Evolutionary conservation across 2,888 invertebrate species (phyloP), one percentile per base, ranked within the genome.

Genomic region (Anarsia innoxiella): DNA sequence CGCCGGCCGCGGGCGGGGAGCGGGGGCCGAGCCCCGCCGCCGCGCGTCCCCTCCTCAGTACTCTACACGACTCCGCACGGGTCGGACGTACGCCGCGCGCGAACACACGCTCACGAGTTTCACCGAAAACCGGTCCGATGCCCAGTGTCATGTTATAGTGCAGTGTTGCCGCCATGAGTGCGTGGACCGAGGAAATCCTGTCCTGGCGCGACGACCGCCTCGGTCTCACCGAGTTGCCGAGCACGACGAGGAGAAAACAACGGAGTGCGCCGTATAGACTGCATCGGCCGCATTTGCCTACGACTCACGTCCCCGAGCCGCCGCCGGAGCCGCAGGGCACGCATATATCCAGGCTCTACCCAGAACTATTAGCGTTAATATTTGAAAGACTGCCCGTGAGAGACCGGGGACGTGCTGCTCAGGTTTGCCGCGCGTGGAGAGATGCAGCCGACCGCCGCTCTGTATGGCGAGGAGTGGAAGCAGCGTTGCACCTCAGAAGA

Each of bases 391-490:
- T 97, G 66, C 92, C 94, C 36, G 94, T 96, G 28, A 86, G 91
- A 51, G 97, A 96, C 77, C 90, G 95, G 66, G 97, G 97, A 1
- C 87, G 94, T 28, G 96, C 93, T 12, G 95, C 96, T 2, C 95
- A 95, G 78, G 96, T 96, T 45, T 95, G 94, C 72, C 88, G 90
- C 39, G 86, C 93, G 40, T 97, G 97, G 96, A 86, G 95, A 42
- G 96, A 97, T 64, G 96, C 96, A 30, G 93, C 95, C 16, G 96
- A 97, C 75, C 92, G 94, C 56, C 92, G 95, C 55, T 93, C 93
- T 26, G 96, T 97, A 12, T 97, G 97, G 97, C 90, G 94, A 51
- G 95, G 95, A 36, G 95, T 96, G 19, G 95, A 96, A 67, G 96
- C 97, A 1, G 93, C 94, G 53, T 77, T 97, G 45, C 97, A 97